Conservation (phyloP, 2,113 vertebrate genomes). For the Lycaon pictus region DNA sequence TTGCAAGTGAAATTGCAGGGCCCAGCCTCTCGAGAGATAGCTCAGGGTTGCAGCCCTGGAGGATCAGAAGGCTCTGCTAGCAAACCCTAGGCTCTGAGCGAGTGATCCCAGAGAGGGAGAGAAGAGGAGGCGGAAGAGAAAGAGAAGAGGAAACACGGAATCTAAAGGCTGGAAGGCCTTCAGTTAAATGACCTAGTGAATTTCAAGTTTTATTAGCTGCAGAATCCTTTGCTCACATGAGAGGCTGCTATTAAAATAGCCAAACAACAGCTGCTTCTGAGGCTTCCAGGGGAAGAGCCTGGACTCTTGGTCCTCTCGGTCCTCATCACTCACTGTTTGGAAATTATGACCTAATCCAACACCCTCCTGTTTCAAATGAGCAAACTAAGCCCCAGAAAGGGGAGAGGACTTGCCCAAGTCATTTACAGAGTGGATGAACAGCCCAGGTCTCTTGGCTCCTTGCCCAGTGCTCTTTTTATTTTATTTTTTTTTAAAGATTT, state of each 20-base stretch:
- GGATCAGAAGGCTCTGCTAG: not conserved
- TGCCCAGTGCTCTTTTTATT: not conserved
- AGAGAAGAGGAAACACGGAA: not conserved
- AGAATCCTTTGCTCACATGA: not conserved
- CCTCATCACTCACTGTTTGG: not conserved
- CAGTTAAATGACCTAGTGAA: not conserved
- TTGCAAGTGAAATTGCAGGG: not conserved
- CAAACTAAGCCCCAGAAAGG: not conserved
- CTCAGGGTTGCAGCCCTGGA: not conserved
- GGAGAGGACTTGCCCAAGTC: not conserved
- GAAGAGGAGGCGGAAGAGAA: not conserved
- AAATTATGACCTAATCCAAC: not conserved
- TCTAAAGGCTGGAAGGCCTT: not conserved
- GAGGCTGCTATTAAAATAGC: not conserved
- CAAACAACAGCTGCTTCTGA: not conserved
- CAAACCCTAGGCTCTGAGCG: not conserved
- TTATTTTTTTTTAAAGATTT: too few species aligned
- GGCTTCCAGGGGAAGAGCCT: not conserved
- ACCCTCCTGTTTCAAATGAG: not conserved
- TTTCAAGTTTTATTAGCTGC: not conserved
- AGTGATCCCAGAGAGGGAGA: not conserved
- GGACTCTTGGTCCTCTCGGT: not conserved
- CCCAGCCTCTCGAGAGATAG: not conserved
- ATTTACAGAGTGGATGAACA: not conserved
- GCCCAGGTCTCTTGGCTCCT: not conserved